Evolutionary conservation across 2,797 vertebrate genomes (phyloP), one percentile per base, ranked within the genome.

Genomic region (Etheostoma perlongum): DNA sequence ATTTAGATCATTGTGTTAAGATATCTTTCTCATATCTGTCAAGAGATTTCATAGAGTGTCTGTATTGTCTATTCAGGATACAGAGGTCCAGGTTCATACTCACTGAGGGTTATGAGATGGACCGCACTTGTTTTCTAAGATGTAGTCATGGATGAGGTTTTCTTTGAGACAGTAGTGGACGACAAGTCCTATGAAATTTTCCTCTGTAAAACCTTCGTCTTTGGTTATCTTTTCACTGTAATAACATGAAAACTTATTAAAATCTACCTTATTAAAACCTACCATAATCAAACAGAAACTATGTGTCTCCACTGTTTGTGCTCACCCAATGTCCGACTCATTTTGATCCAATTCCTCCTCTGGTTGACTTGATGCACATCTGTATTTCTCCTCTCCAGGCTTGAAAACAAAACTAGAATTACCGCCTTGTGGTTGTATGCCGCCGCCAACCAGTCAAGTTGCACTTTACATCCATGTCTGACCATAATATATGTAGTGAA

Each of bases 161-260:
- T 0, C 71, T 72, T 67, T 89, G 72, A 95, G 94, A 83, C 95
- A 95, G 76, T 90, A 81, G 0, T 66, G 0, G 61, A 95, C 88
- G 60, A 96, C 30, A 0, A 62, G 3, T 33, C 89, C 91, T 0
- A 93, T 80, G 62, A 64, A 95, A 79, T 95, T 95, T 4, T 6
- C 18, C 11, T 76, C 77, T 4, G 13, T 1, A 10, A 60, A 63
- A 30, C 27, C 21, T 42, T 61, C 68, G 6, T 64, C 78, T 44
- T 82, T 27, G 12, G 54, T 2, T 40, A 19, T 79, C 12, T 11
- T 71, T 33, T 76, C 2, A 42, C 91, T 94, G 58, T 8, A 67
- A 81, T 8, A 11, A 44, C 5, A 73, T 0, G 60, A 64, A 21
- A 30, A 30, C 0, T 1, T 25, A 27, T 18, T 25, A 19, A 18